phyloP scores from a whole-genome alignment of 2,797 vertebrate species.

The Tragopan temminckii region DNA sequence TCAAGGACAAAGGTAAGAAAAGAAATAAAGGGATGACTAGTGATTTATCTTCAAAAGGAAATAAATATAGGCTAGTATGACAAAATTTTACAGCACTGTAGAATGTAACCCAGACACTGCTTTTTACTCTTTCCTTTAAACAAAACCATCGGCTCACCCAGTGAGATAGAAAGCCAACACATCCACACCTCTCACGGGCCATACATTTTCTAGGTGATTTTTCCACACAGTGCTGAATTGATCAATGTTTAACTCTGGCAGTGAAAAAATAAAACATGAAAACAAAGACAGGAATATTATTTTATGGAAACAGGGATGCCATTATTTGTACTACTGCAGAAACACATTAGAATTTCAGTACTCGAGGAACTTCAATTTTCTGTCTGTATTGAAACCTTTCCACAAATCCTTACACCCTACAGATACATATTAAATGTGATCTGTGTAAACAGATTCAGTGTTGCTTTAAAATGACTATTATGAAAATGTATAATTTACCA shows the following conservation, averaged over 20 bases:
- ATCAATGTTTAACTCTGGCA: not conserved
- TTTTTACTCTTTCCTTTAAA: not conserved
- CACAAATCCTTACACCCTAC: not conserved
- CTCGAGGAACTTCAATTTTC: not conserved
- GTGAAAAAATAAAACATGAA: not conserved
- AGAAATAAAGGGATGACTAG: not conserved
- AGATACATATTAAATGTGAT: not conserved
- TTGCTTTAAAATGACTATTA: not conserved
- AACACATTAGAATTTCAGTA: not conserved
- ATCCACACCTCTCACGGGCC: not conserved
- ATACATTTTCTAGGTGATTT: not conserved
- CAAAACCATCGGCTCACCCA: not conserved
- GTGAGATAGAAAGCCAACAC: not conserved
- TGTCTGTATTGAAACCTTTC: not conserved
- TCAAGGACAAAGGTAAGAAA: not conserved
- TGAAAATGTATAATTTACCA: not conserved
- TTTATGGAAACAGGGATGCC: not conserved
- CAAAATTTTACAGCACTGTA: not conserved
- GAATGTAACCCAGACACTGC: not conserved
- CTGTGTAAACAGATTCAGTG: not conserved
- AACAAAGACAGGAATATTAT: not conserved
- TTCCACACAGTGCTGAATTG: not conserved
- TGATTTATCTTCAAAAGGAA: not conserved
- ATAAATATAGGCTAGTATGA: not conserved
- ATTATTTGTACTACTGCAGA: not conserved